A percentile compares a stretch with the other conserved stretches of the same genome.
phyloP scores from a whole-genome alignment of 2,113 vertebrate genomes.

The Corythornis vintsioides region DNA sequence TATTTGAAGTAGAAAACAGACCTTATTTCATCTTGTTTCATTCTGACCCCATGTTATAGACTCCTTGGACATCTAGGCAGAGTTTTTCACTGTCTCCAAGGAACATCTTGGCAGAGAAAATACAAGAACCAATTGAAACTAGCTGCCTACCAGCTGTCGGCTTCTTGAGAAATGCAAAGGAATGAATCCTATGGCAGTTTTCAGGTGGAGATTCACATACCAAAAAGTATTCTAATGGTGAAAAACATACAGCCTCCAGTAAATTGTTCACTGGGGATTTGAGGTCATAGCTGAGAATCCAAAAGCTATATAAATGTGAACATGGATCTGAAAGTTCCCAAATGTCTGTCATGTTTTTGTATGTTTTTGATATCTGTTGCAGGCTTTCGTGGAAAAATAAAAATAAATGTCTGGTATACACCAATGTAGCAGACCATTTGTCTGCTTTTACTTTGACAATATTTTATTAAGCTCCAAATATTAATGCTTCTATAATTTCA shows the following conservation, averaged over 20 bases:
- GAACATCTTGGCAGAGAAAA: not conserved
- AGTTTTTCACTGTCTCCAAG: not conserved
- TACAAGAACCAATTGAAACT: not conserved
- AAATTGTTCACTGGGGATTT: not conserved
- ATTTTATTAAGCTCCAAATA: not conserved
- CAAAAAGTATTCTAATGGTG: not conserved
- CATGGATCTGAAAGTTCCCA: not conserved
- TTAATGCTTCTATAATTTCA: not conserved
- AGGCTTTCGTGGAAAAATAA: not conserved
- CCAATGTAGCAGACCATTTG: not conserved
- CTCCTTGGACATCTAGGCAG: not conserved
- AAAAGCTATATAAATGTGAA: not conserved
- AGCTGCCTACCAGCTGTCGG: not conserved
- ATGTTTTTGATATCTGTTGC: not conserved
- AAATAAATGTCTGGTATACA: not conserved
- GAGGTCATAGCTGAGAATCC: not conserved
- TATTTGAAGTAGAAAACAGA: not conserved
- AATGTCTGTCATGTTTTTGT: not conserved
- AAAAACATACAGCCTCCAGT: not conserved
- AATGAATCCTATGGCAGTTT: not conserved
- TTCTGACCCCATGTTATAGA: not conserved
- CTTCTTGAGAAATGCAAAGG: not conserved
- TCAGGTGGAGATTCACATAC: not conserved
- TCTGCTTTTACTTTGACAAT: not conserved
- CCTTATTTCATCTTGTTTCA: not conserved